phyloP scores from a whole-genome alignment of 2,113 vertebrate genomes.

The Zosterops borbonicus region DNA sequence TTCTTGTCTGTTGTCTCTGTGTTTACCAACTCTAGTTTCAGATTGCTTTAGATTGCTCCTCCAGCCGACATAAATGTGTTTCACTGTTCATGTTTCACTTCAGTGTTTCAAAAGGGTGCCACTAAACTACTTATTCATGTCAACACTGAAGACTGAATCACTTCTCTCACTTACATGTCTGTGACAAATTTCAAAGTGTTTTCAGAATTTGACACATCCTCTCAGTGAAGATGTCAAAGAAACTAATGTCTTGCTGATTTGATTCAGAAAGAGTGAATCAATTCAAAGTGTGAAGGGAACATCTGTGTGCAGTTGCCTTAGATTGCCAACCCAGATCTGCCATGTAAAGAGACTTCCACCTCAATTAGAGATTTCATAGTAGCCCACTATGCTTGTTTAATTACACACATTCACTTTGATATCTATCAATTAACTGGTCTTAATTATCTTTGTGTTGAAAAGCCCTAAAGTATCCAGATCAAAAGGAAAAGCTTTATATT shows the following conservation, averaged over 20 bases:
- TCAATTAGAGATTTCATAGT: neutral
- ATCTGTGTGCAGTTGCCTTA: neutral
- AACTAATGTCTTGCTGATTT: constrained; percentile 31
- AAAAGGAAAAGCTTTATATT: neutral
- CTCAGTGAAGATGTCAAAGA: constrained; percentile 16
- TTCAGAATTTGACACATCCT: constrained; percentile 3
- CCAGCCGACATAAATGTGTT: neutral
- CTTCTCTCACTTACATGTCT: constrained; percentile 22
- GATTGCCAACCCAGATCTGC: neutral
- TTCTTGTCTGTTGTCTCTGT: neutral
- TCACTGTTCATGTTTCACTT: constrained; percentile 1
- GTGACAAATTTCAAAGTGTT: constrained; percentile 31
- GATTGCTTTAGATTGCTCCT: constrained; percentile 6
- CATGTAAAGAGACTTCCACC: neutral
- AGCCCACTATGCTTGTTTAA: neutral
- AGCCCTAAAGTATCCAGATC: neutral
- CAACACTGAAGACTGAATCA: constrained; percentile 34
- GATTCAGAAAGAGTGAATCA: constrained; percentile 32
- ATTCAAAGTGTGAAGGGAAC: neutral
- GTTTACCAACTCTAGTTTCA: neutral
- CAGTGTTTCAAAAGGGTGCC: constrained; percentile 14
- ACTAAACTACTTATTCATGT: constrained; percentile 33
- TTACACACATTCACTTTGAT: neutral
- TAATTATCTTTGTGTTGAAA: neutral
- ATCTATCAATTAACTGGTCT: neutral